Evolutionary conservation across 2,113 vertebrate species (phyloP), one percentile per base, ranked within the genome.

Genomic region (Lonchura striata): DNA sequence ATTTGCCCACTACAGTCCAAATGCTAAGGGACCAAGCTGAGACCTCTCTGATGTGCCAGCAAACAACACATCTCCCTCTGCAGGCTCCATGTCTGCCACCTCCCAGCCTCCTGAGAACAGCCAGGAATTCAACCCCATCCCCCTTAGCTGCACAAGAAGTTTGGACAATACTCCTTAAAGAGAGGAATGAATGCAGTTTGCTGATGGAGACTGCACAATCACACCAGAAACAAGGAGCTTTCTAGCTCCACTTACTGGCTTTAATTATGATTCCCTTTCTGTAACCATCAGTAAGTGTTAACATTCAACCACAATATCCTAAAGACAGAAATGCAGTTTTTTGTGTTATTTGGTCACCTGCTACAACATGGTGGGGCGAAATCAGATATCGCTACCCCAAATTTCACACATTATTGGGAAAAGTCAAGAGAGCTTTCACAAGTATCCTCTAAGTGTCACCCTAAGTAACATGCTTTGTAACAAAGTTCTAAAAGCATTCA

Each of bases 301-400:
- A 68, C 33, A 17, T 88, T 56, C 53, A 54, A 18, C 49, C 79
- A 20, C 49, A 83, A 33, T 9, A 83, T 11, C 37, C 54, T 39
- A 4, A 77, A 50, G 18, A 39, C 12, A 66, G 16, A 77, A 91
- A 63, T 2, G 17, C 11, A 69, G 44, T 15, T 66, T 79, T 68
- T 18, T 46, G 35, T 3, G 0, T 56, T 53, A 44, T 41, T 44
- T 53, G 11, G 27, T 79, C 18, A 54, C 8, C 9, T 46, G 33
- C 53, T 76, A 60, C 11, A 10, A 63, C 10, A 10, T 0, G 9
- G 8, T 8, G 3, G 2, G 13, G 18, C 0, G 3, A 35, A 33
- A 57, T 30, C 18, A 66, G 11, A 3, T 27, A 53, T 10, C 1
- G 4, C 23, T 22, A 37, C 16, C 18, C 13, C 41, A 70, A 8